Base-by-base conservation (phyloP, 2,888 invertebrate genomes). In the Trichopria drosophilae region DNA sequence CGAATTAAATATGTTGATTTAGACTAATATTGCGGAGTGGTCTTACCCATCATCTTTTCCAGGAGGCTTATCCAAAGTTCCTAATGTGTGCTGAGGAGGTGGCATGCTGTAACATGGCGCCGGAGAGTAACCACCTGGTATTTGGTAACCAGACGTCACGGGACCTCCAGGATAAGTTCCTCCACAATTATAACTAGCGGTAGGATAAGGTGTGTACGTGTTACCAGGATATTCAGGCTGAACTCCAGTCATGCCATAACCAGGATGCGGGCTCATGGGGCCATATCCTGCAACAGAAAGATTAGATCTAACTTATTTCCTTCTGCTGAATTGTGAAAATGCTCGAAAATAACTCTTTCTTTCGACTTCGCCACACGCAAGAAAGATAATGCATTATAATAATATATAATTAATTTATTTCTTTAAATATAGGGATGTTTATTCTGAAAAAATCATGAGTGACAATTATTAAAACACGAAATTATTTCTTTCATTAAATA, bases 51-150 rank as follows among this genome's bases (percentile, higher is more conserved):
- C 82, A 65, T 88, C 87, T 74, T 88, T 88, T 61, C 75, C 77
- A 29, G 70, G 65, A 9, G 84, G 80, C 69, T 86, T 90, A 79
- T 90, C 75, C 48, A 75, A 65, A 12, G 72, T 67, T 22, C 75
- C 74, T 28, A 75, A 69, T 34, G 73, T 70, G 76, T 87, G 90
- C 67, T 81, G 84, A 53, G 86, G 86, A 54, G 86, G 86, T 53
- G 91, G 90, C 90, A 92, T 91, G 69, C 89, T 89, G 78, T 91
- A 91, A 70, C 90, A 91, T 37, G 86, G 84, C 43, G 80, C 80
- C 43, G 88, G 87, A 43, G 86, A 85, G 76, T 88, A 88, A 53
- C 81, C 82, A 54, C 81, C 80, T 45, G 86, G 85, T 36, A 86
- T 71, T 73, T 79, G 85, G 75, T 85, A 85, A 57, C 77, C 80